phyloP scores from a whole-genome alignment of 64 coral and sea anemone species.

The Porites lutea region DNA sequence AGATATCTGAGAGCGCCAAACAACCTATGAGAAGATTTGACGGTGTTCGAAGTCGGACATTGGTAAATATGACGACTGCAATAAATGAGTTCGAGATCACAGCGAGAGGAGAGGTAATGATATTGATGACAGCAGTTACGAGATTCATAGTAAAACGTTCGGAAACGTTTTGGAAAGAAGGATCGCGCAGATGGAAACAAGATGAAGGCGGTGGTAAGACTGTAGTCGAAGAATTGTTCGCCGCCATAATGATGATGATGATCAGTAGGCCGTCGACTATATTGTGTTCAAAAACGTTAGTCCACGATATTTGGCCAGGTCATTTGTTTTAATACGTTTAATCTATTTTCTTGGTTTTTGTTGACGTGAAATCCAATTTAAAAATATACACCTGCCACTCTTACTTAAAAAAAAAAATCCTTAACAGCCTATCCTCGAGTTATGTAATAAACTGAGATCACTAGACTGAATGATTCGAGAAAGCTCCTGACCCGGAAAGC shows the following conservation, averaged over 20 bases:
- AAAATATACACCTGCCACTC: too few relatives aligned
- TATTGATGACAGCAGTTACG: slow-evolving; percentile 70
- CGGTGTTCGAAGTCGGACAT: slow-evolving; percentile 52
- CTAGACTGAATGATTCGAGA: too few relatives aligned
- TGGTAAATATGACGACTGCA: slow-evolving; percentile 29
- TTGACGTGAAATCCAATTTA: too few relatives aligned
- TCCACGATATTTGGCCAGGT: too few relatives aligned
- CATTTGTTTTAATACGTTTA: too few relatives aligned
- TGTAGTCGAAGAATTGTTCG: not conserved
- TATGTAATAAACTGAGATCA: too few relatives aligned
- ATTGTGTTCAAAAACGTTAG: too few relatives aligned
- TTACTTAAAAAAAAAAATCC: too few relatives aligned
- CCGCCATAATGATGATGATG: not conserved
- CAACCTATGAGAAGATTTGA: slow-evolving; percentile 62
- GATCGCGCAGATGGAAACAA: slow-evolving; percentile 52
- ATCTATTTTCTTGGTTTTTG: too few relatives aligned
- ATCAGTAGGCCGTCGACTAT: too few relatives aligned
- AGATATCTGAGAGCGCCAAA: slow-evolving; percentile 74
- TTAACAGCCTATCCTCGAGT: too few relatives aligned
- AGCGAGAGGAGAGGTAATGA: slow-evolving; percentile 60
- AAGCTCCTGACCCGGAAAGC: too few relatives aligned
- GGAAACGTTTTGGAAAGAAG: not conserved
- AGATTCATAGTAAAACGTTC: slow-evolving; percentile 50
- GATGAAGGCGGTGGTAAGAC: not conserved
- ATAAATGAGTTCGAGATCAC: slow-evolving; percentile 59